Evolutionary conservation across 2,888 invertebrate genomes (phyloP).

Genomic region (Pseudoips prasinana): DNA sequence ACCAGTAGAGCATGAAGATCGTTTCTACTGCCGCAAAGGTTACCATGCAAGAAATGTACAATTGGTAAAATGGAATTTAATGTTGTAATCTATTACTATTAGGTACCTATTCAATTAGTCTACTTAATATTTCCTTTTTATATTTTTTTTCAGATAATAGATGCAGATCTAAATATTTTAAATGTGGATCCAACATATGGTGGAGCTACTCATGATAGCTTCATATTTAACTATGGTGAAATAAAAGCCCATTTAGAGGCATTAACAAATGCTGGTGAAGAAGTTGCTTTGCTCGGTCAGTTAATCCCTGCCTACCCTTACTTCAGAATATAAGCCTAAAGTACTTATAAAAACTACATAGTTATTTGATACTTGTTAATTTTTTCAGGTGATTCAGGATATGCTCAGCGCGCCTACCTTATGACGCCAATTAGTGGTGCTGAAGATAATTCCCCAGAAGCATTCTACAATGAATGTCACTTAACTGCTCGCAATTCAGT

Average conservation of each 20-base stretch:
- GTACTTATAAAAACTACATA: neutral
- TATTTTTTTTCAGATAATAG: slow-evolving; percentile 4
- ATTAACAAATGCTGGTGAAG: slow-evolving; percentile 10
- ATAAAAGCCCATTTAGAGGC: slow-evolving; percentile 15
- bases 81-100: neutral
- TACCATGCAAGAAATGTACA: slow-evolving; percentile 24
- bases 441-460: too few relatives aligned
- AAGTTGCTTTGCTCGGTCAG: slow-evolving; percentile 8
- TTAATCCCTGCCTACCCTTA: slow-evolving; percentile 1
- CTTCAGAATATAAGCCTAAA: slow-evolving; percentile 5
- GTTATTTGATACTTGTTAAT: neutral
- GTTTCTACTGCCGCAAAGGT: slow-evolving; percentile 20
- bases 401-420: too few relatives aligned
- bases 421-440: too few relatives aligned
- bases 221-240: slow-evolving; percentile 10
- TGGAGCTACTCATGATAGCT: slow-evolving; percentile 12
- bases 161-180: slow-evolving; percentile 8
- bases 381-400: too few relatives aligned
- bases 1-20: slow-evolving; percentile 17
- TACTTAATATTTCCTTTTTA: neutral
- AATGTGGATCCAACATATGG: slow-evolving; percentile 14
- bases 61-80: slow-evolving; percentile 13
- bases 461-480: too few relatives aligned
- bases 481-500: too few relatives aligned
- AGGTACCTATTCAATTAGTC: neutral